phyloP scores from a whole-genome alignment of 2,113 vertebrate genomes.

The Mystacornis crossleyi region DNA sequence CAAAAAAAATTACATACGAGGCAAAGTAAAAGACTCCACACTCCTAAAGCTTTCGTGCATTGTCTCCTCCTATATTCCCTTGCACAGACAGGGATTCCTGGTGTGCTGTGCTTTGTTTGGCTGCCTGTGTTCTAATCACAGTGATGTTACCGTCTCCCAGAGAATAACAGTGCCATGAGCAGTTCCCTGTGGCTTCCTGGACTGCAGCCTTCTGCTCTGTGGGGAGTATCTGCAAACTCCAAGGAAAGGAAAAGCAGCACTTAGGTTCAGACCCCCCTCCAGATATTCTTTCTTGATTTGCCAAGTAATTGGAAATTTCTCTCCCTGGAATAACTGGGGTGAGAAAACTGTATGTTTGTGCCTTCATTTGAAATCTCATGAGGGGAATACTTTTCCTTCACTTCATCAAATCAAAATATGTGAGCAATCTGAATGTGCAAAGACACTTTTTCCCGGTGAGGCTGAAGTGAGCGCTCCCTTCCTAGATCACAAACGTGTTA shows the following conservation, averaged over 20 bases:
- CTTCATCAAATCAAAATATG: neutral
- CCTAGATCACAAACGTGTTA: neutral
- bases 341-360: neutral
- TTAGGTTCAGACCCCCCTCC: neutral
- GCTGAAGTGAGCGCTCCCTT: neutral
- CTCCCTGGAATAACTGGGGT: neutral
- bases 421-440: neutral
- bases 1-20: neutral
- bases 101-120: neutral
- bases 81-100: neutral
- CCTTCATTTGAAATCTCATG: neutral
- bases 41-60: neutral
- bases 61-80: neutral
- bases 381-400: neutral
- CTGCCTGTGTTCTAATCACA: neutral
- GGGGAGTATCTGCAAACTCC: neutral
- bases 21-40: neutral
- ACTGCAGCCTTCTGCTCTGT: neutral
- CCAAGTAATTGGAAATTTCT: conserved; percentile 17
- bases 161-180: neutral
- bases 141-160: neutral
- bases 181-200: neutral
- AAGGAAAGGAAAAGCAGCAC: neutral
- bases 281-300: neutral
- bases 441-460: neutral